These are phyloP conservation scores for Plemyria rubiginata DNA, from an alignment of 2,888 invertebrate genomes.

Conservation along the genomic window DNA sequence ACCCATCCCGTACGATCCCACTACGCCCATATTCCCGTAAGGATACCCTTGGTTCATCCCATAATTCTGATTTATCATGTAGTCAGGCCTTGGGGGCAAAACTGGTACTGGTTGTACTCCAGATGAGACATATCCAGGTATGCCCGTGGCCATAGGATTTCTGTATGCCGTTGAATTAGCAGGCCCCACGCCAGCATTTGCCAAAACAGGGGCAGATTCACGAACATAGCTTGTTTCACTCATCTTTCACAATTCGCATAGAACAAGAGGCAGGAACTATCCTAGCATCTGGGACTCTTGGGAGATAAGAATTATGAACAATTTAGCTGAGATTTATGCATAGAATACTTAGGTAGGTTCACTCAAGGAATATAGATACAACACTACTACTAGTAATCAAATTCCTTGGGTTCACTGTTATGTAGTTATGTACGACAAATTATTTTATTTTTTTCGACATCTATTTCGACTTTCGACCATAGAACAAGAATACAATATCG, in stretches of 20 bases:
- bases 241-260: constrained; percentile 52
- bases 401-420: too few relatives aligned
- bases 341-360: too few relatives aligned
- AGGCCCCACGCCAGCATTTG: constrained; percentile 54
- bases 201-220: constrained; percentile 60
- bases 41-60: constrained; percentile 33
- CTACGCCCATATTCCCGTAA: constrained; percentile 47
- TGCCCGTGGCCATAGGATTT: constrained; percentile 53
- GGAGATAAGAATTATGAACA: too few relatives aligned
- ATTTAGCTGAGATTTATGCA: too few relatives aligned
- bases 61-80: constrained; percentile 49
- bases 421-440: too few relatives aligned
- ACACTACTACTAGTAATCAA: too few relatives aligned
- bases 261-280: constrained; percentile 45
- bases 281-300: too few relatives aligned
- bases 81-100: constrained; percentile 69
- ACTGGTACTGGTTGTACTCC: constrained; percentile 46
- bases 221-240: constrained; percentile 65
- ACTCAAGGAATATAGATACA: too few relatives aligned
- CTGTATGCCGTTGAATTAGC: constrained; percentile 54
- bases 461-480: too few relatives aligned
- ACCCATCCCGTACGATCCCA: constrained; percentile 33
- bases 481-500: too few relatives aligned
- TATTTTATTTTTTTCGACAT: too few relatives aligned
- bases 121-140: neutral